Evolutionary conservation across 2,113 vertebrate species (phyloP).

Genomic region (Lepus americanus): DNA sequence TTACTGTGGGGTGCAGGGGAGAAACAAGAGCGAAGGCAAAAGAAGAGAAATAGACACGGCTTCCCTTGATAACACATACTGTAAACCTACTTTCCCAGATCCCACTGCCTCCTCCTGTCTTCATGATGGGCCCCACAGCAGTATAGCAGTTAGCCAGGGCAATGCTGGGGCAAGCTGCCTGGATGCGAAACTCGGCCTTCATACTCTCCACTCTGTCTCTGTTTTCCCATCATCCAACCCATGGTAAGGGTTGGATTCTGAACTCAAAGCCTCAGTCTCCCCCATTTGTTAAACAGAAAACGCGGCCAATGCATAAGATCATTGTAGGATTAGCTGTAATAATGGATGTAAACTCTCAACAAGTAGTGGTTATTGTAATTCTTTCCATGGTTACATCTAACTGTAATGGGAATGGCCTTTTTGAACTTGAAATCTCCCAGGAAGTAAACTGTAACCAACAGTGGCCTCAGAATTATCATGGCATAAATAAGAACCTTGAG

Average conservation of each 20-base stretch:
- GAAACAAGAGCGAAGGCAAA: neutral
- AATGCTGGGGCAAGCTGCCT: neutral
- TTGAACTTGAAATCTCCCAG: neutral
- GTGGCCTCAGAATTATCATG: neutral
- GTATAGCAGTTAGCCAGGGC: neutral
- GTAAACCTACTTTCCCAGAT: neutral
- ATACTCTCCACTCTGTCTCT: neutral
- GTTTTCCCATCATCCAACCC: neutral
- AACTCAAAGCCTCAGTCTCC: neutral
- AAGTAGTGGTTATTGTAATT: neutral
- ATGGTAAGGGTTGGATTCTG: neutral
- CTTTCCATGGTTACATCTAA: neutral
- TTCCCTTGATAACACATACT: neutral
- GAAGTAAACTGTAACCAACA: slow-evolving; percentile 7
- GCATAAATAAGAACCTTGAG: neutral
- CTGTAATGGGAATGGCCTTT: neutral
- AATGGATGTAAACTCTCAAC: neutral
- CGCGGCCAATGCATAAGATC: neutral
- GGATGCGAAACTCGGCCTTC: neutral
- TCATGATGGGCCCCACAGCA: rapidly evolving
- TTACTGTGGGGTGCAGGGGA: neutral
- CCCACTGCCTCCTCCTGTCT: neutral
- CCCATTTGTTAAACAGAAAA: neutral
- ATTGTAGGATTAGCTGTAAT: neutral
- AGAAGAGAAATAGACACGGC: neutral